Evolutionary conservation across 2,888 invertebrate species (phyloP), one percentile per base, ranked within the genome.

Genomic region (Rhyacophila evoluta): DNA sequence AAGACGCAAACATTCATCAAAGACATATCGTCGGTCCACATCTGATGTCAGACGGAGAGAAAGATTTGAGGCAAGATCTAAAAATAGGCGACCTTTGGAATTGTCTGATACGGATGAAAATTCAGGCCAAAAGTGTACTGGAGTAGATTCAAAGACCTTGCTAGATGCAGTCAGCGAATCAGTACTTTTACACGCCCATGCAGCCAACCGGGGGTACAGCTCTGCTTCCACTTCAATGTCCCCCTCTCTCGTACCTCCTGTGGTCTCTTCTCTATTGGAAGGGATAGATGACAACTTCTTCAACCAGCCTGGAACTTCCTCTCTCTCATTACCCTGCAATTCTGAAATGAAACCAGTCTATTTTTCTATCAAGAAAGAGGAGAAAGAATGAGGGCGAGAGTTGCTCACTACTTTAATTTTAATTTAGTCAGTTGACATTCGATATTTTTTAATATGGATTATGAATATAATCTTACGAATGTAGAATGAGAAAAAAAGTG

Each of bases 161-260:
- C 70, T 81, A 6, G 79, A 81, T 75, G 68, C 77, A 4, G 39
- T 81, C 36, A 75, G 38, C 11, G 72, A 74, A 11, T 74, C 77
- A 33, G 74, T 81, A 25, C 68, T 81, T 28, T 71, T 72, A 8
- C 73, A 74, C 11, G 71, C 77, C 12, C 38, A 79, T 0, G 79
- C 81, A 6, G 77, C 79, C 11, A 77, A 81, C 33, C 55, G 55
- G 19, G 74, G 36, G 37, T 72, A 55, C 12, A 68, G 37, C 28
- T 77, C 77, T 2, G 8, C 12, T 12, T 28, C 72, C 8, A 3
- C 11, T 8, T 12, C 72, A n/a, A 37, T 10, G 15, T 12, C 25
- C 25, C 74, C 12, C n/a, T 25, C n/a, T 12, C 36, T 27, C 25
- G 36, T 38, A 25, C 27, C 55, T 72, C 33, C 41, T 25, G 68